These are phyloP conservation scores for Polydrusus tereticollis DNA, from an alignment of 2,888 invertebrate genomes.

Conservation along the genomic window DNA sequence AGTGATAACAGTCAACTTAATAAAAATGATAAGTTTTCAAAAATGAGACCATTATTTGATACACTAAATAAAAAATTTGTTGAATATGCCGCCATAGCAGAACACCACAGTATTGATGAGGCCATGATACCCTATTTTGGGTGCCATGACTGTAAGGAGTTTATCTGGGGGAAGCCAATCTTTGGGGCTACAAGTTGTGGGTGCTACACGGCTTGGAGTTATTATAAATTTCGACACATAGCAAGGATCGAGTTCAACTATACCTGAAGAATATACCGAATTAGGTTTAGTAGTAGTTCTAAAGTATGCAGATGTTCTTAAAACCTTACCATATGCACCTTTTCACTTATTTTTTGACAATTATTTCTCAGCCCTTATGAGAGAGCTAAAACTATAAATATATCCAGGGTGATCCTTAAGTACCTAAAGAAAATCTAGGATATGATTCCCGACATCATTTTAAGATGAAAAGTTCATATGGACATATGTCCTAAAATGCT, in stretches of 20 bases:
- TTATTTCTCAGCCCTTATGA: too few species aligned
- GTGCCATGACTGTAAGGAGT: constrained; percentile 51
- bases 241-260: constrained; percentile 42
- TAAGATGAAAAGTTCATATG: too few species aligned
- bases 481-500: too few species aligned
- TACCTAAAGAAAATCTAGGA: too few species aligned
- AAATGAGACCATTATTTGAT: not conserved
- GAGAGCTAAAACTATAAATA: too few species aligned
- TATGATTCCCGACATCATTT: too few species aligned
- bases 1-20: not conserved
- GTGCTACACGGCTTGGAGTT: constrained; percentile 51
- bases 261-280: not conserved
- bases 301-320: too few species aligned
- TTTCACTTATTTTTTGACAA: too few species aligned
- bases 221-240: constrained; percentile 54
- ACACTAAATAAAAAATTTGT: not conserved
- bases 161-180: constrained; percentile 56
- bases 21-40: not conserved
- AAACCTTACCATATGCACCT: too few species aligned
- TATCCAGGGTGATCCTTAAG: too few species aligned
- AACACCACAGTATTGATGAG: constrained; percentile 58
- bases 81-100: constrained; percentile 51
- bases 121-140: constrained; percentile 61
- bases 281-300: too few species aligned
- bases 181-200: constrained; percentile 54